These are phyloP conservation scores for Plodia interpunctella DNA, from an alignment of 1,140 invertebrate genomes.

Conservation along the genomic window DNA sequence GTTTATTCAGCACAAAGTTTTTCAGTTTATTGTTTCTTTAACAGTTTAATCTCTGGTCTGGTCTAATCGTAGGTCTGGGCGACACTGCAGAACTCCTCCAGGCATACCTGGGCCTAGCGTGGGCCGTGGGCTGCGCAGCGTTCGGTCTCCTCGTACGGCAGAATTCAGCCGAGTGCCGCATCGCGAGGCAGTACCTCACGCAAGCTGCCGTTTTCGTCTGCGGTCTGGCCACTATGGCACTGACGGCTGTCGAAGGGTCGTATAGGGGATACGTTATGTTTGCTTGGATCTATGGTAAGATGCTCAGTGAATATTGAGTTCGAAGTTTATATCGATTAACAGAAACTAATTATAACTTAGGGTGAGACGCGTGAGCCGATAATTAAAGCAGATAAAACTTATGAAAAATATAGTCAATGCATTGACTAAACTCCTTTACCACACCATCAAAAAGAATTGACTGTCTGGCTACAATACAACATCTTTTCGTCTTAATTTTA, in stretches of 20 bases:
- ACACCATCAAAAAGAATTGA: too few relatives aligned
- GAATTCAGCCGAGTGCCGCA: constrained; percentile 89
- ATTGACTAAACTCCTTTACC: too few relatives aligned
- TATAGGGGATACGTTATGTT: constrained; percentile 89
- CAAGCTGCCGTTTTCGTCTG: constrained; percentile 87
- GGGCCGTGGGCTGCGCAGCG: constrained; percentile 87
- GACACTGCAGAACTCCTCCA: constrained; percentile 85
- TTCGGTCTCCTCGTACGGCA: constrained; percentile 90
- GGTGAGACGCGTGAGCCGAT: too few relatives aligned
- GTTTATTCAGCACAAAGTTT: too few relatives aligned
- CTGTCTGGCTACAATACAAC: too few relatives aligned
- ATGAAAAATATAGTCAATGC: too few relatives aligned
- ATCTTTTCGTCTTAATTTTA: constrained; percentile 7
- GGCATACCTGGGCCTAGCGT: constrained; percentile 88
- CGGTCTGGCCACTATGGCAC: constrained; percentile 86
- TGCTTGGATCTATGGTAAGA: constrained; percentile 87
- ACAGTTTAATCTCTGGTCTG: too few relatives aligned
- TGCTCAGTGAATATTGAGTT: background rate
- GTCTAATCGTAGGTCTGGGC: constrained; percentile 78
- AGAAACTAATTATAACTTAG: too few relatives aligned
- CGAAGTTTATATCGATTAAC: too few relatives aligned
- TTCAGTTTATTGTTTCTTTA: too few relatives aligned
- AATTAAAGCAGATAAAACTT: too few relatives aligned
- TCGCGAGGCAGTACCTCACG: constrained; percentile 90
- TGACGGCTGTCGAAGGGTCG: constrained; percentile 88